These are phyloP conservation scores for Gymnothorax javanicus DNA, from an alignment of 2,797 vertebrate species.

Conservation along the genomic window DNA sequence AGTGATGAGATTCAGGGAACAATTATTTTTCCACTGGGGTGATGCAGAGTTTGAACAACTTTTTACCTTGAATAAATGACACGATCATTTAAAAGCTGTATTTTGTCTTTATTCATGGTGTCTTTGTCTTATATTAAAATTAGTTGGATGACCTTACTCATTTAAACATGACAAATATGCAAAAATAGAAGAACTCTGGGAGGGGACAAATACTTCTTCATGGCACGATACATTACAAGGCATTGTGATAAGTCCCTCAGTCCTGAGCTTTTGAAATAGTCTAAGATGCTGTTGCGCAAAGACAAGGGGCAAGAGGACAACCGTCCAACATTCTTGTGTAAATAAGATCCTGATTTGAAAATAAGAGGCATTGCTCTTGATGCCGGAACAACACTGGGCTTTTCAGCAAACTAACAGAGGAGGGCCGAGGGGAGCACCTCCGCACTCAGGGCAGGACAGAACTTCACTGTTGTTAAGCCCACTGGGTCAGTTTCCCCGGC, in stretches of 20 bases:
- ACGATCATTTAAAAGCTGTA: too few species aligned
- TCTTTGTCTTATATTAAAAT: too few species aligned
- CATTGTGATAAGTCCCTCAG: not conserved
- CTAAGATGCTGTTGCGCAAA: not conserved
- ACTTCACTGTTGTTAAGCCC: conserved; percentile 60
- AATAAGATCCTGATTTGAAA: conserved; percentile 26
- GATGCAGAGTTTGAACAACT: not conserved
- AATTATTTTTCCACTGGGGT: too few species aligned
- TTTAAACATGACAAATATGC: too few species aligned
- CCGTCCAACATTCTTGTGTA: conserved; percentile 25
- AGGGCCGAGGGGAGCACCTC: conserved; percentile 44
- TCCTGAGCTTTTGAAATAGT: not conserved
- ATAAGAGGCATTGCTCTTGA: not conserved
- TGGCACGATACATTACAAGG: not conserved
- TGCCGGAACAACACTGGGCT: conserved; percentile 57
- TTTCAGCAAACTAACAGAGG: conserved; percentile 40
- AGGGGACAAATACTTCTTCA: too few species aligned
- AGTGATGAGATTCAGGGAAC: too few species aligned
- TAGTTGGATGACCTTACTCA: too few species aligned
- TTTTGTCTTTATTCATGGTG: too few species aligned
- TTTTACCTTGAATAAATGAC: not conserved
- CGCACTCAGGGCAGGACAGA: conserved; percentile 55
- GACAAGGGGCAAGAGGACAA: not conserved
- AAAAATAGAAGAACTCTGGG: too few species aligned
- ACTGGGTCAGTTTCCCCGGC: conserved; percentile 42